These are phyloP conservation scores for Meda fulgida DNA, from an alignment of 2,797 vertebrate genomes.

Conservation along the genomic window DNA sequence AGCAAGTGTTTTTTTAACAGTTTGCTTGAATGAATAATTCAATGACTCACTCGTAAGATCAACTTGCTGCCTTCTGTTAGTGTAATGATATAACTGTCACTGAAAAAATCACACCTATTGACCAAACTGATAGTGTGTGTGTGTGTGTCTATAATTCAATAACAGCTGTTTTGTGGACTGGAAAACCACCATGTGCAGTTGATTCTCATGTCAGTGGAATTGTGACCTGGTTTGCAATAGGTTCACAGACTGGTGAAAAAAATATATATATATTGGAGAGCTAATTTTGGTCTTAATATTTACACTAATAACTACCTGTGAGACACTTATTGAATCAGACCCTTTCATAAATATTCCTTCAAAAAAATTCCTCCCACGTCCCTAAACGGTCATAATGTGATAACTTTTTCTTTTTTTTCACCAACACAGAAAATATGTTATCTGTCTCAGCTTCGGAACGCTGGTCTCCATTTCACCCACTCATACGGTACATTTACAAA, in stretches of 20 bases:
- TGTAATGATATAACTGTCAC: background rate
- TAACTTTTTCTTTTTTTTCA: background rate
- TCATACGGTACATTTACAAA: slow-evolving; percentile 16
- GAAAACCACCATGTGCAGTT: background rate
- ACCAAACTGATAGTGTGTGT: background rate
- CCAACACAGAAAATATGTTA: background rate
- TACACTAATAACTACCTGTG: background rate
- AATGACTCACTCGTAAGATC: background rate
- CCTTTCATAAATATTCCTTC: background rate
- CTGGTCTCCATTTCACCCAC: slow-evolving; percentile 4
- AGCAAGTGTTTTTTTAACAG: no score
- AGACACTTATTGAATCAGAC: background rate
- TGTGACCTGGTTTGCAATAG: background rate
- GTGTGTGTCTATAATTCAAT: background rate
- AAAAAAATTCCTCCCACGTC: background rate
- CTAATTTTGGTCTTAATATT: background rate
- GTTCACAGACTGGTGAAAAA: background rate
- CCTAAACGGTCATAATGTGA: background rate
- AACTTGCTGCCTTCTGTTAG: background rate
- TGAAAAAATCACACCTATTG: background rate
- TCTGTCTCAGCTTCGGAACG: background rate
- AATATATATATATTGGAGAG: background rate
- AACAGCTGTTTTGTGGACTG: background rate
- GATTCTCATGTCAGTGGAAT: background rate
- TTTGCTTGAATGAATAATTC: background rate